Evolutionary conservation across 2,888 invertebrate species (phyloP), one percentile per base, ranked within the genome.

Genomic region (Monoplex corrugatus): DNA sequence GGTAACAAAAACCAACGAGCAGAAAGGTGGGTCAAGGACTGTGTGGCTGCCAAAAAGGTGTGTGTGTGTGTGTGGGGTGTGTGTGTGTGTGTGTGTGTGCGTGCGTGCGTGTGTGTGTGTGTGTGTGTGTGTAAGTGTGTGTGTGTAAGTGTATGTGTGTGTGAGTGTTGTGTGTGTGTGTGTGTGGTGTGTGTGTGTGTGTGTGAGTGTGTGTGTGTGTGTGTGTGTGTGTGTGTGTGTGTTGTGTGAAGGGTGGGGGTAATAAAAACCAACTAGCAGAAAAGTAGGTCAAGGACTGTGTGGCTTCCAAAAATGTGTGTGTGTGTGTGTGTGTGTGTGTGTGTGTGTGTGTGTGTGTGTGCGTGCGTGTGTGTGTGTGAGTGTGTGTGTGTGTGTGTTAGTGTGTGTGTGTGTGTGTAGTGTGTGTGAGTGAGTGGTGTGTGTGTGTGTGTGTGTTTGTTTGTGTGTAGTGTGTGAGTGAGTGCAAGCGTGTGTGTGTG

Each of bases 261-360:
- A n/a, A n/a, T n/a, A n/a, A n/a, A n/a, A n/a, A n/a, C n/a, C n/a
- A n/a, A n/a, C n/a, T n/a, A n/a, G n/a, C n/a, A n/a, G n/a, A n/a
- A n/a, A n/a, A n/a, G n/a, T n/a, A n/a, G n/a, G n/a, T n/a, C n/a
- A n/a, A n/a, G n/a, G n/a, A n/a, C n/a, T 72, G 72, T 72, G 72
- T 72, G 72, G n/a, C n/a, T n/a, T n/a, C n/a, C n/a, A n/a, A n/a
- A n/a, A n/a, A n/a, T 38, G 72, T 38, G 72, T 38, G 72, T 35
- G 72, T 72, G 72, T 35, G 72, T 72, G 32, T 72, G 72, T 72
- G 72, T 72, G 72, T 72, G 72, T n/a, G 72, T 72, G 72, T 35
- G 35, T 35, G 35, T 35, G 72, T 72, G 75, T 38, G 10, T 38
- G 75, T 75, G 38, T 75, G 38, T 38, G 35, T 75, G 38, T 38